Percentiles rank a stretch among this genome's conserved stretches.
Evolutionary conservation across 1,140 invertebrate species (phyloP).

Genomic region (Ptiloglossa arizonensis): DNA sequence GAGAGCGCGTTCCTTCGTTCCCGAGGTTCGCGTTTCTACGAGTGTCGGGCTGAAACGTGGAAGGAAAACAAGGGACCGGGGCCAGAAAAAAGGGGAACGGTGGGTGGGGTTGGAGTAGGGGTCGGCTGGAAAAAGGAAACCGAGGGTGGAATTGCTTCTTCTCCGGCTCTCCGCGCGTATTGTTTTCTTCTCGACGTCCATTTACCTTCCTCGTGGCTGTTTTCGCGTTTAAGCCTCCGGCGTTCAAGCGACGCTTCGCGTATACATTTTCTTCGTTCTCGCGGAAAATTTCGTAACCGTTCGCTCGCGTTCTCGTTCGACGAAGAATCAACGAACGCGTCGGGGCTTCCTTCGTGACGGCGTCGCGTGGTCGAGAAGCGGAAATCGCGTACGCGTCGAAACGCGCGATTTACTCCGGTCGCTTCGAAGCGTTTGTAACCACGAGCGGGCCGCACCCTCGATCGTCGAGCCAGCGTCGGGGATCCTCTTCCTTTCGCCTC

Average conservation of each 20-base stretch:
- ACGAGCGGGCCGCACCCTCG: neutral
- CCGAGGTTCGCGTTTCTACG: constrained; percentile 21
- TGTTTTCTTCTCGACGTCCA: constrained; percentile 63
- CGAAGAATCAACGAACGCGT: neutral
- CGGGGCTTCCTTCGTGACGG: too few relatives aligned
- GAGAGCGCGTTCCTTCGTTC: constrained; percentile 36
- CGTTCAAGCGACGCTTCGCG: too few relatives aligned
- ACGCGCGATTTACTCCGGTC: neutral
- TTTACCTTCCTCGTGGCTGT: constrained; percentile 50
- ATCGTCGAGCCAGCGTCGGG: constrained; percentile 14
- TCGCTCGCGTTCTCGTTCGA: too few relatives aligned
- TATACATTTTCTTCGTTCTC: too few relatives aligned
- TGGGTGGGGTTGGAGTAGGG: neutral
- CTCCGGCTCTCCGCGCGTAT: constrained; percentile 49
- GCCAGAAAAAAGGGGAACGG: too few relatives aligned
- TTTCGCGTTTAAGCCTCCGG: constrained; percentile 18
- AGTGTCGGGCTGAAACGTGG: constrained; percentile 30
- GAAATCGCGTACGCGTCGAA: neutral
- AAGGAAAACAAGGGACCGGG: neutral
- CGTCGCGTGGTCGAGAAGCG: too few relatives aligned
- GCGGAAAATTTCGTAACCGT: too few relatives aligned
- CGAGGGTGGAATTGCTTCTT: constrained; percentile 65
- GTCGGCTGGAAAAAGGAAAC: constrained; percentile 64
- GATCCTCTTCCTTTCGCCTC: constrained; percentile 17
- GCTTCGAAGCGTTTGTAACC: constrained; percentile 1